Conservation (phyloP, 2,888 invertebrate species). For the Pycnomerus fuliginosus region DNA sequence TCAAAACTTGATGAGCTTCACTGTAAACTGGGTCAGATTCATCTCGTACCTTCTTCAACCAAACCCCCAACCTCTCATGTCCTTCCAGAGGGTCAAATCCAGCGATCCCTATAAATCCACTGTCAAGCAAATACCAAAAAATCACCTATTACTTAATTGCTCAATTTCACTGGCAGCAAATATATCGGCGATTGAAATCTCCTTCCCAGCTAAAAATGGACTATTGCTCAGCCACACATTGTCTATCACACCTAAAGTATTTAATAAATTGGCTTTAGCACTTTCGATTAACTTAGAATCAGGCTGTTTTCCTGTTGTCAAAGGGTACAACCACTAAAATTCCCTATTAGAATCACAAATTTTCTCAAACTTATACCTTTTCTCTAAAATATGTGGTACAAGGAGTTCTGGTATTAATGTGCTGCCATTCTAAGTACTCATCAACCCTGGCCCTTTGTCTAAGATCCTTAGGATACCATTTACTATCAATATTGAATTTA, state of each 20-base stretch:
- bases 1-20: slow-evolving; percentile 55
- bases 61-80: slow-evolving; percentile 60
- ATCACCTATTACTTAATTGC: slow-evolving; percentile 73
- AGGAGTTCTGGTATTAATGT: slow-evolving; percentile 61
- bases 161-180: slow-evolving; percentile 76
- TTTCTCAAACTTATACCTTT: no score
- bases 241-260: slow-evolving; percentile 60
- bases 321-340: slow-evolving; percentile 55
- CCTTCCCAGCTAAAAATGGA: slow-evolving; percentile 58
- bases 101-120: slow-evolving; percentile 59
- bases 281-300: slow-evolving; percentile 49
- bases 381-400: slow-evolving; percentile 62
- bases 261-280: slow-evolving; percentile 55
- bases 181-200: slow-evolving; percentile 72
- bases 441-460: slow-evolving; percentile 65
- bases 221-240: slow-evolving; percentile 55
- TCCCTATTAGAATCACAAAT: no score
- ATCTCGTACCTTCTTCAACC: slow-evolving; percentile 64
- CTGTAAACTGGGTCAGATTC: slow-evolving; percentile 65
- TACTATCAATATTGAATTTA: slow-evolving; percentile 58
- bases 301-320: slow-evolving; percentile 54
- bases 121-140: background rate
- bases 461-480: slow-evolving; percentile 67
- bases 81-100: slow-evolving; percentile 68
- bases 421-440: slow-evolving; percentile 78